These are phyloP conservation scores for Drosophila kanekoi DNA, from an alignment of 2,888 invertebrate genomes.

Conservation along the genomic window DNA sequence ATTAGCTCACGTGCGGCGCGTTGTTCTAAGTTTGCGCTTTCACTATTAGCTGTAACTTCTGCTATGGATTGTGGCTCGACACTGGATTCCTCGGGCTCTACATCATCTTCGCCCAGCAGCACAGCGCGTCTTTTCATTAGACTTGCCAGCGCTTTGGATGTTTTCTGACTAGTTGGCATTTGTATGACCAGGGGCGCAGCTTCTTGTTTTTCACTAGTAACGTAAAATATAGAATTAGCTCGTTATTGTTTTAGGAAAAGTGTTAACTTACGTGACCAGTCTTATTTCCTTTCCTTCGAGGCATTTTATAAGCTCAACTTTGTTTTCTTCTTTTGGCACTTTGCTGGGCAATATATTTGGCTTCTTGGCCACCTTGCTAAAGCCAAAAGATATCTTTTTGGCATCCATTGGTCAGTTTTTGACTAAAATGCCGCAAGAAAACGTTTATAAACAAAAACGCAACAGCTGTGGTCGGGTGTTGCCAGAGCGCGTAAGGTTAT, in stretches of 20 bases:
- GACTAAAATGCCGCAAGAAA: slow-evolving; percentile 33
- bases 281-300: slow-evolving; percentile 91
- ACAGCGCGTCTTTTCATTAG: slow-evolving; percentile 81
- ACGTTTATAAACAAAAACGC: slow-evolving; percentile 61
- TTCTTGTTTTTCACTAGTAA: slow-evolving; percentile 85
- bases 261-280: slow-evolving; percentile 88
- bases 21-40: slow-evolving; percentile 86
- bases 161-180: slow-evolving; percentile 87
- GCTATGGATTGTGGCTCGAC: slow-evolving; percentile 35
- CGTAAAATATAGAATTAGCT: background rate
- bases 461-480: slow-evolving; percentile 44
- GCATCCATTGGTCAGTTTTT: slow-evolving; percentile 85
- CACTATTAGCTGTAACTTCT: slow-evolving; percentile 70
- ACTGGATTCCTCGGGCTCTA: slow-evolving; percentile 38
- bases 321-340: slow-evolving; percentile 86
- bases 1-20: slow-evolving; percentile 91
- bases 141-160: slow-evolving; percentile 86
- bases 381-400: slow-evolving; percentile 93
- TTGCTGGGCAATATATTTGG: slow-evolving; percentile 83
- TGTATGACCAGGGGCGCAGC: slow-evolving; percentile 88
- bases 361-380: slow-evolving; percentile 89
- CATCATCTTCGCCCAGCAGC: slow-evolving; percentile 85
- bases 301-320: slow-evolving; percentile 90
- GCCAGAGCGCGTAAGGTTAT: slow-evolving; percentile 8
- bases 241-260: background rate